Evolutionary conservation across 1,140 invertebrate genomes (phyloP).

Genomic region (Drosophila melanogaster): Release_6_plus_ISO1_MT NC_004354.4:18693001-18693500

Average conservation of each 20-base stretch:
- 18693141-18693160: too few relatives aligned
- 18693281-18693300: constrained; percentile 2
- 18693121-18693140: too few relatives aligned
- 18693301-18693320: background rate
- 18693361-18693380: too few relatives aligned
- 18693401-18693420: too few relatives aligned
- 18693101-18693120: background rate
- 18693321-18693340: constrained; percentile 13
- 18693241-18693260: constrained; percentile 17
- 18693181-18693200: background rate
- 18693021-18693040: background rate
- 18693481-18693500: too few relatives aligned
- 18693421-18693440: constrained; percentile 1
- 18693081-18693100: constrained; percentile 4
- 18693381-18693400: too few relatives aligned
- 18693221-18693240: constrained; percentile 41
- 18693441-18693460: background rate
- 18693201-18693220: background rate
- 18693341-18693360: background rate
- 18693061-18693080: constrained; percentile 1
- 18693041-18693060: constrained; percentile 3
- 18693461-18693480: too few relatives aligned
- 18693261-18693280: constrained; percentile 12
- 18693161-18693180: background rate
- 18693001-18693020: background rate